Evolutionary conservation across 2,113 vertebrate species (phyloP).

Genomic region (Cryptomyrus ogoouensis): DNA sequence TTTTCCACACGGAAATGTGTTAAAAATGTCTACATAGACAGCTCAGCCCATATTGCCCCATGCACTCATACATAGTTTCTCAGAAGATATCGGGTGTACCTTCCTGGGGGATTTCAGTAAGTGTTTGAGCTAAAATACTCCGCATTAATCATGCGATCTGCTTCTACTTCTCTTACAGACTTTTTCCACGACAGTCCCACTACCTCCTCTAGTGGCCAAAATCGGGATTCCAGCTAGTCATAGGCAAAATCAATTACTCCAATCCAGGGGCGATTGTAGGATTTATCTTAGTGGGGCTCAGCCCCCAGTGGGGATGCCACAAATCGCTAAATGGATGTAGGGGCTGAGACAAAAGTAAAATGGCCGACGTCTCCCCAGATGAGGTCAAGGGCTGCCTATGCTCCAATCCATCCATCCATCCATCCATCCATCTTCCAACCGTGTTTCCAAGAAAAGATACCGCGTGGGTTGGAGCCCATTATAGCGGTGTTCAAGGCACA

Average conservation of each 20-base stretch:
- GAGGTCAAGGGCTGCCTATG: background rate
- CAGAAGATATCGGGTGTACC: background rate
- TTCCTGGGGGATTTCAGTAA: background rate
- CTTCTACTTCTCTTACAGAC: background rate
- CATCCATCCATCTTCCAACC: background rate
- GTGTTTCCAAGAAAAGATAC: background rate
- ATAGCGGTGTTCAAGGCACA: background rate
- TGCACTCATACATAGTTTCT: background rate
- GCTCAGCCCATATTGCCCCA: background rate
- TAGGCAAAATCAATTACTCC: background rate
- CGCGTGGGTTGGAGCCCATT: background rate
- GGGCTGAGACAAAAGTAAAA: background rate
- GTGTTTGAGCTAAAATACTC: background rate
- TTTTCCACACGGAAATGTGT: background rate
- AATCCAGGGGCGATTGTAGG: background rate
- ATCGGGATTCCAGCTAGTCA: conserved; percentile 20
- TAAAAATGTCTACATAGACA: background rate
- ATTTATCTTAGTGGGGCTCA: background rate
- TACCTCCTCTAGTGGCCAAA: conserved; percentile 50
- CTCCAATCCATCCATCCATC: background rate
- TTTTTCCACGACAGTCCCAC: conserved; percentile 4
- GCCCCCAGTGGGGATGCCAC: background rate
- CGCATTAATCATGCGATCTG: background rate
- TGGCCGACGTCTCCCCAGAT: background rate
- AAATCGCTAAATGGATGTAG: background rate